These are phyloP conservation scores for Macroteleia sp. DNA, from an alignment of 2,888 invertebrate genomes.

Conservation along the genomic window DNA sequence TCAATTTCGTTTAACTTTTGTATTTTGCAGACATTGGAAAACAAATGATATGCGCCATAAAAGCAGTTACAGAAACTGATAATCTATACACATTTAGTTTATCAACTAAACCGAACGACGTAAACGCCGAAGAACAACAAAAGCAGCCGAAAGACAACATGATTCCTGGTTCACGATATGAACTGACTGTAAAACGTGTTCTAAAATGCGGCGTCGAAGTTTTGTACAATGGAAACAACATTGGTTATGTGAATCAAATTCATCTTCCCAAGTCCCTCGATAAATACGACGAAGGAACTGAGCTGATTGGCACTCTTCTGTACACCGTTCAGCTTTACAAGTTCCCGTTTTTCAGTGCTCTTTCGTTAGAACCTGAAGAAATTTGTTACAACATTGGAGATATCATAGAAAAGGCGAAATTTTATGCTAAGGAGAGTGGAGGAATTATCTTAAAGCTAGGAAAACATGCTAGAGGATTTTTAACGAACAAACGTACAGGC, in stretches of 20 bases:
- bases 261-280: constrained; percentile 72
- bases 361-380: constrained; percentile 67
- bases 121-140: constrained; percentile 73
- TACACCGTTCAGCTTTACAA: constrained; percentile 89
- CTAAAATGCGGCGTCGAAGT: constrained; percentile 84
- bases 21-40: constrained; percentile 85
- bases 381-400: constrained; percentile 85
- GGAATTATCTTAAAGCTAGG: constrained; percentile 80
- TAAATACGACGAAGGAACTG: constrained; percentile 68
- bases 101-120: constrained; percentile 80
- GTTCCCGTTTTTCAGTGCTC: constrained; percentile 87
- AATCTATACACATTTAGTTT: constrained; percentile 85
- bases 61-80: constrained; percentile 83
- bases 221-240: constrained; percentile 82
- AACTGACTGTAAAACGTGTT: constrained; percentile 81
- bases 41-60: constrained; percentile 86
- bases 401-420: constrained; percentile 86
- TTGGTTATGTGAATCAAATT: constrained; percentile 83
- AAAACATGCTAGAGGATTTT: constrained; percentile 74
- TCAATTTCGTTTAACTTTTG: constrained; percentile 3
- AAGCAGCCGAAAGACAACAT: constrained; percentile 82
- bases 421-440: constrained; percentile 82
- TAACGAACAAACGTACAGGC: constrained; percentile 75
- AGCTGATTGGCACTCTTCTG: constrained; percentile 83
- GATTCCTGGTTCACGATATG: constrained; percentile 82